Percentiles rank a stretch among this genome's conserved stretches.
These are phyloP conservation scores for Idaea aversata DNA, from an alignment of 2,888 invertebrate species.

Conservation along the genomic window DNA sequence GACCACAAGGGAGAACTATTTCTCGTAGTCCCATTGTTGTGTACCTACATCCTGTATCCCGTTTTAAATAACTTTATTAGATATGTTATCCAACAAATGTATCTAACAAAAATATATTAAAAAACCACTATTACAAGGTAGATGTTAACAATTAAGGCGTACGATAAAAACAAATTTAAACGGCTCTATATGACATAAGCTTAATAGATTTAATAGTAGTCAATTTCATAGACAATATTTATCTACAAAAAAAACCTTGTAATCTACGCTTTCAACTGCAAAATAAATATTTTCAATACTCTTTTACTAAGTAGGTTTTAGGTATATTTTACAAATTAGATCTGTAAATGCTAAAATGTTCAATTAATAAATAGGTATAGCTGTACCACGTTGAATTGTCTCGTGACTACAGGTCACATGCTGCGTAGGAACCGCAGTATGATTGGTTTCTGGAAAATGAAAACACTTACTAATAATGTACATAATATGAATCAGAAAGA, in stretches of 20 bases:
- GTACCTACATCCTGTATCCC: too few relatives aligned
- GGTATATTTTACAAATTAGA: slow-evolving; percentile 2
- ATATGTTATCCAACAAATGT: slow-evolving; percentile 15
- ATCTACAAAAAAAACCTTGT: slow-evolving; percentile 35
- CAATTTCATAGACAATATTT: slow-evolving; percentile 74
- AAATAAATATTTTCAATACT: neutral
- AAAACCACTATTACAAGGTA: neutral
- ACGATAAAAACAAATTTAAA: neutral
- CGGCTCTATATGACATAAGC: slow-evolving; percentile 8
- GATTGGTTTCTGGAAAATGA: neutral
- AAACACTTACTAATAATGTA: neutral
- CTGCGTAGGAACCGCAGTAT: neutral
- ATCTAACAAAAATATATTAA: slow-evolving; percentile 6
- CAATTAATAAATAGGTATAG: slow-evolving; percentile 17
- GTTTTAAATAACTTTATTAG: neutral
- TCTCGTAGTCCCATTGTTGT: too few relatives aligned
- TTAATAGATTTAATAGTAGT: slow-evolving; percentile 30
- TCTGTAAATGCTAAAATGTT: slow-evolving; percentile 15
- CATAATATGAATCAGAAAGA: too few relatives aligned
- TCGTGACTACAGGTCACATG: neutral
- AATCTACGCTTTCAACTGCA: slow-evolving; percentile 21
- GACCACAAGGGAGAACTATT: too few relatives aligned
- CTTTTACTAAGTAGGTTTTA: neutral
- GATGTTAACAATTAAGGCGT: neutral
- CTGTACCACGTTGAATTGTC: neutral